Base-by-base conservation (phyloP, 2,888 invertebrate species). In the Coelinius sp. region DNA sequence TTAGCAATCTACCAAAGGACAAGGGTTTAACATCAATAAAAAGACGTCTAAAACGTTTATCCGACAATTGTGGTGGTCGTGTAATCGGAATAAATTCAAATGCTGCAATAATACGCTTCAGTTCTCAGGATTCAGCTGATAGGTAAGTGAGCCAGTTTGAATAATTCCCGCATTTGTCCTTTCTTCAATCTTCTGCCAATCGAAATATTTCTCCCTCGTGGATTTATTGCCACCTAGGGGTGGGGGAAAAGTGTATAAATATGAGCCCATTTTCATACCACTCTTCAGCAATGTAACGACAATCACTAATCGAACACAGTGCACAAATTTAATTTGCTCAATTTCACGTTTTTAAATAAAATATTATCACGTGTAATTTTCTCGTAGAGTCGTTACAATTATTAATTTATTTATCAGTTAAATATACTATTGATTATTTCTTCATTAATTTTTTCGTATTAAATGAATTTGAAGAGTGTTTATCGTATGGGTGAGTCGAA, bases 11-110 rank as follows among this genome's bases (percentile, higher is more conserved):
- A 79, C 94, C 94, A 0, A 85, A 89, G 71, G 91, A 92, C 75
- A 89, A 90, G 78, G 90, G 92, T 74, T 79, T 82, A 73, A 74
- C 78, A 73, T 81, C 80, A 69, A 84, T 87, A 75, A 87, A 84
- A 73, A 90, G 90, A 73, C 89, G 94, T 44, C 89, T 96, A 69
- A 91, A 92, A 73, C 90, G 92, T 80, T 86, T 96, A 69, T 93
- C 94, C 0, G 92, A 93, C 81, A 96, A 95, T 86, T 95, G 94
- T 83, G 95, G 96, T 0, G 96, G 96, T 2, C 91, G 92, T 80
- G 93, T 95, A 17, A 83, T 93, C 1, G 89, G 90, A 69, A 89
- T 95, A 10, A 90, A 90, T 22, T 90, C 91, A 8, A 90, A 91
- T 56, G 90, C 89, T 70, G 95, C 95, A 2, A 88, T 92, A 74